Evolutionary conservation across 2,888 invertebrate species (phyloP).

Genomic region (Calephelis perditalis): DNA sequence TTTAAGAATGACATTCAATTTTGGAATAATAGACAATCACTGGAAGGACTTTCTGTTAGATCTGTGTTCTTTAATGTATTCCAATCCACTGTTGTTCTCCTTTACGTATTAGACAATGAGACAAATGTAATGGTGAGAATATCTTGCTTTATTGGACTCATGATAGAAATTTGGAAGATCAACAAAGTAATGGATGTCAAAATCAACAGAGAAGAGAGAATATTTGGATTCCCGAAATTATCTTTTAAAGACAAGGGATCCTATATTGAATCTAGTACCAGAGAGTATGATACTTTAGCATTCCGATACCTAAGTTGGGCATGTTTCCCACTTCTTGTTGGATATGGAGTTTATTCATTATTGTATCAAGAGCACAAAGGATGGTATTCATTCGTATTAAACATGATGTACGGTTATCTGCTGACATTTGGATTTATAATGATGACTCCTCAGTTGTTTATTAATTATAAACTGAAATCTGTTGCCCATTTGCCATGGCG

Average conservation of each 20-base stretch:
- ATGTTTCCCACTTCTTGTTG: slow-evolving; percentile 93
- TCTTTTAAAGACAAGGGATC: slow-evolving; percentile 96
- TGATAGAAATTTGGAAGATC: slow-evolving; percentile 99
- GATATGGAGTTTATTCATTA: slow-evolving; percentile 97
- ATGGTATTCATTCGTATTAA: slow-evolving; percentile 98
- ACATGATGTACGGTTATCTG: slow-evolving; percentile 98
- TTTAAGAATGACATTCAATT: slow-evolving; percentile 99
- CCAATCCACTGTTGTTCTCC: slow-evolving; percentile 94
- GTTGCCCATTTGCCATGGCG: slow-evolving; percentile 99
- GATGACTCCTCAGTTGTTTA: slow-evolving; percentile 99
- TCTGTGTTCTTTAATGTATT: slow-evolving; percentile 99
- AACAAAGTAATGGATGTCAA: slow-evolving; percentile 93
- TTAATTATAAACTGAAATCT: slow-evolving; percentile 99
- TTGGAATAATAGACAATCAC: slow-evolving; percentile 97
- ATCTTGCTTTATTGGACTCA: slow-evolving; percentile 95
- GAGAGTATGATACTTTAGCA: slow-evolving; percentile 95
- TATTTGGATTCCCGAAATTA: slow-evolving; percentile 90
- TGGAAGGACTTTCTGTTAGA: slow-evolving; percentile 98
- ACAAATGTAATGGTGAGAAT: slow-evolving; percentile 97
- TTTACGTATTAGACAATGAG: slow-evolving; percentile 99
- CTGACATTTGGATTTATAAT: slow-evolving; percentile 99
- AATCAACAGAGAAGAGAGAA: slow-evolving; percentile 83
- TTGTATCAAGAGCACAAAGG: slow-evolving; percentile 98
- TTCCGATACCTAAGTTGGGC: slow-evolving; percentile 98
- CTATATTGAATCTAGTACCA: slow-evolving; percentile 96